Conservation (phyloP, 2,113 vertebrate species). For the Seriola dumerili region DNA sequence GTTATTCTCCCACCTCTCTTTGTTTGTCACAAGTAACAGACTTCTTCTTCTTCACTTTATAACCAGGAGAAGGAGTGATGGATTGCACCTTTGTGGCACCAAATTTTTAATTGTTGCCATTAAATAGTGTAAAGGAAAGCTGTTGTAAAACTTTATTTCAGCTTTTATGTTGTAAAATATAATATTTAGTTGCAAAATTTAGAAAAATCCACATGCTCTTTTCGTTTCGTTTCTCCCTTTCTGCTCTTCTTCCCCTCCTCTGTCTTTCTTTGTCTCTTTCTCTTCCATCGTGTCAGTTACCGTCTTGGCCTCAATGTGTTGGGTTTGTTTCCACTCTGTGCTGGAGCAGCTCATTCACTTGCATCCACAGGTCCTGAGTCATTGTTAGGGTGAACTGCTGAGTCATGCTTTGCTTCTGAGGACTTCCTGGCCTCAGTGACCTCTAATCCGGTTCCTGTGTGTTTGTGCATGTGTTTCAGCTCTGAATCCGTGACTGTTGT, state of each 20-base stretch:
- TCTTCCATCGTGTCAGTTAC: not conserved
- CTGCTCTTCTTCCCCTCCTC: not conserved
- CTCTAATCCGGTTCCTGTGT: not conserved
- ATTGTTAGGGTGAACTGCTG: conserved; percentile 31
- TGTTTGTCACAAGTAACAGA: not conserved
- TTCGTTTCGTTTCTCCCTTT: not conserved
- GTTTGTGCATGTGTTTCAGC: not conserved
- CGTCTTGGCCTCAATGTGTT: not conserved
- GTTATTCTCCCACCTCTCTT: not conserved
- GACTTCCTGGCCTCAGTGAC: conserved; percentile 34
- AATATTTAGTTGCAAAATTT: not conserved
- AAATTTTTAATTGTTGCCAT: too few relatives aligned
- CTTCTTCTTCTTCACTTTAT: not conserved
- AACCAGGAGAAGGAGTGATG: not conserved
- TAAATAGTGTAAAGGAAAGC: not conserved
- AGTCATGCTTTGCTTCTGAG: conserved; percentile 28
- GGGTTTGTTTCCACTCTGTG: not conserved
- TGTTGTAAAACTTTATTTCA: not conserved
- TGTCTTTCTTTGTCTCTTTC: not conserved
- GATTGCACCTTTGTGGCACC: not conserved
- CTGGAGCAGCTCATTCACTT: conserved; percentile 3
- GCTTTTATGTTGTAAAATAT: not conserved
- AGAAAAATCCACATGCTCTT: not conserved
- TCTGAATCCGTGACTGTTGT: not conserved
- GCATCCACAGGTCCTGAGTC: conserved; percentile 31